These are phyloP conservation scores for Schizopygopsis malacanthus DNA, from an alignment of 2,797 vertebrate genomes.

Conservation along the genomic window DNA sequence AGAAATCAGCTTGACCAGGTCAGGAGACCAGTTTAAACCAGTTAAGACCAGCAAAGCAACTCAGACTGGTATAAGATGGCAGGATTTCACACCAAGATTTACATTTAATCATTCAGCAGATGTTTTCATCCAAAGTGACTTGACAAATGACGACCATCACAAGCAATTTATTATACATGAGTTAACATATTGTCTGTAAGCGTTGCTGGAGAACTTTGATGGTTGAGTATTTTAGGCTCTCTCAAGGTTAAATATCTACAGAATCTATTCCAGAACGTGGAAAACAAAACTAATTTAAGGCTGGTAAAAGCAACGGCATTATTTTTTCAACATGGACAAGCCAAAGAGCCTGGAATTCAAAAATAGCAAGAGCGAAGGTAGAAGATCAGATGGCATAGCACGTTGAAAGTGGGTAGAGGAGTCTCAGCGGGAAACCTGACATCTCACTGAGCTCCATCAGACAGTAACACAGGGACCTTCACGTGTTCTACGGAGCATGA, in stretches of 20 bases:
- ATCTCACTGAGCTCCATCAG: constrained; percentile 42
- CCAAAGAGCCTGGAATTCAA: constrained; percentile 12
- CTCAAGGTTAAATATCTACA: constrained; percentile 12
- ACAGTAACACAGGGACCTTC: constrained; percentile 42
- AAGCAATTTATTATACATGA: constrained; percentile 20
- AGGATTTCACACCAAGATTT: background rate
- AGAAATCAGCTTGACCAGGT: background rate
- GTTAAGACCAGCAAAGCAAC: background rate
- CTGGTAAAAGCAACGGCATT: constrained; percentile 19
- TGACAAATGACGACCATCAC: constrained; percentile 13
- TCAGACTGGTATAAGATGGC: background rate
- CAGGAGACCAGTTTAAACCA: background rate
- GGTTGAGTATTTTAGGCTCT: constrained; percentile 7
- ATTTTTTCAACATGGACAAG: constrained; percentile 16
- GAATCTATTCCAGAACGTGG: background rate
- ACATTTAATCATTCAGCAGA: constrained; percentile 22
- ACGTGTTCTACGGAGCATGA: constrained; percentile 45
- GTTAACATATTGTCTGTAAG: constrained; percentile 16
- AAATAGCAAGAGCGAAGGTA: constrained; percentile 53
- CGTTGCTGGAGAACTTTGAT: background rate
- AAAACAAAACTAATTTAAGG: constrained; percentile 20
- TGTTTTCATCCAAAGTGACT: constrained; percentile 7
- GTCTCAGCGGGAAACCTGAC: constrained; percentile 52
- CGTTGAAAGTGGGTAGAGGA: constrained; percentile 61
- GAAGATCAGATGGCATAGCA: constrained; percentile 70